These are phyloP conservation scores for Amaurobius ferox DNA, from an alignment of 2,888 invertebrate species.

Conservation along the genomic window DNA sequence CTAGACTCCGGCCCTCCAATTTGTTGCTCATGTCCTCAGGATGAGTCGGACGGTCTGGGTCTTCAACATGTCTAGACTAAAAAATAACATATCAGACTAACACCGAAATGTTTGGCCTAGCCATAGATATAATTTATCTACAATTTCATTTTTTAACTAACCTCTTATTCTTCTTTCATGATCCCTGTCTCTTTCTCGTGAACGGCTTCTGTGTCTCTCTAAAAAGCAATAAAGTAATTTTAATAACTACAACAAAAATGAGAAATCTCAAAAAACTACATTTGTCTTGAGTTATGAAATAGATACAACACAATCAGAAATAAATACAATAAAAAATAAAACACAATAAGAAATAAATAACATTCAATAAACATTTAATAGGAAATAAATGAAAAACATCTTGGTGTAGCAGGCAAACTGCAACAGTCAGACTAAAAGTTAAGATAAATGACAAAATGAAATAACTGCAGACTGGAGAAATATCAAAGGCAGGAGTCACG, in stretches of 20 bases:
- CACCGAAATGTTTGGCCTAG: background rate
- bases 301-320: background rate
- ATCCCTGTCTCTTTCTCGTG: constrained; percentile 60
- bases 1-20: too few relatives aligned
- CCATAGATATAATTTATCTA: background rate
- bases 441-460: too few relatives aligned
- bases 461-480: too few relatives aligned
- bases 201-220: constrained; percentile 62
- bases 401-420: background rate
- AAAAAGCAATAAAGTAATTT: constrained; percentile 3
- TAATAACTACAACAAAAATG: background rate
- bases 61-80: background rate
- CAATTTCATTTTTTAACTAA: background rate
- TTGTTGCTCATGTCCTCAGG: background rate
- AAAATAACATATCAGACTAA: background rate
- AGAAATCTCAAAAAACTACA: too few relatives aligned
- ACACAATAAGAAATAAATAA: background rate
- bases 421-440: too few relatives aligned
- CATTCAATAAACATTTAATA: background rate
- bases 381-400: background rate
- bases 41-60: background rate
- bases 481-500: too few relatives aligned
- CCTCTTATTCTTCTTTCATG: constrained; percentile 53
- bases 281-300: too few relatives aligned
- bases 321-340: background rate